Evolutionary conservation across 2,113 vertebrate genomes (phyloP), one percentile per base, ranked within the genome.

Genomic region (Tychaedon coryphoeus): DNA sequence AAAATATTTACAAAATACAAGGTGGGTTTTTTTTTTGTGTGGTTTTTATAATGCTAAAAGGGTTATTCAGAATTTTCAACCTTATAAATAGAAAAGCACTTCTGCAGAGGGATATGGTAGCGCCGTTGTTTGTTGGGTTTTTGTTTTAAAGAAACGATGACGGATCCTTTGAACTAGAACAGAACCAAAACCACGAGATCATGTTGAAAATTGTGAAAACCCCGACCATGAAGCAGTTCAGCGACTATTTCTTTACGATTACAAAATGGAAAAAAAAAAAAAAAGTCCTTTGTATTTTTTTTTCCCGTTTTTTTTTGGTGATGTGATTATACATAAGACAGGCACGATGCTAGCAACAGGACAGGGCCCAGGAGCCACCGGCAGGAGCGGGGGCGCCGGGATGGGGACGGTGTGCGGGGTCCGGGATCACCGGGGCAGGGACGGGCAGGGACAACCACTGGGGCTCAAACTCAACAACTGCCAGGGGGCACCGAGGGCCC

Each of bases 1-100:
- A 98, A 98, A 98, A 98, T 98, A 98, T 98, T 98, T 98, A 98
- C 98, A 98, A 98, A 98, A 98, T 98, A 98, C 97, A 98, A 98
- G 97, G 86, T 96, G 97, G 87, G 7, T 64, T 60, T 62, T 70
- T 76, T 70, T 53, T 62, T 29, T 96, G 92, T 71, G 64, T 97
- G 94, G 89, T 97, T 98, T 98, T 98, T 97, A 98, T 97, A 98
- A 98, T 96, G 97, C 97, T 98, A 98, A 98, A 98, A 98, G 98
- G 98, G 97, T 98, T 98, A 97, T 98, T 98, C 97, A 97, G 97
- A 98, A 98, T 98, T 98, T 98, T 98, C 98, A 98, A 98, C 97
- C 95, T 97, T 97, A 98, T 98, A 98, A 98, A 98, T 98, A 98
- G 97, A 98, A 98, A 98, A 98, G 97, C 98, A 98, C 98, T 98